Evolutionary conservation across 1,140 invertebrate species (phyloP), one percentile per base, ranked within the genome.

Genomic region (Gonatopus flavifemur): DNA sequence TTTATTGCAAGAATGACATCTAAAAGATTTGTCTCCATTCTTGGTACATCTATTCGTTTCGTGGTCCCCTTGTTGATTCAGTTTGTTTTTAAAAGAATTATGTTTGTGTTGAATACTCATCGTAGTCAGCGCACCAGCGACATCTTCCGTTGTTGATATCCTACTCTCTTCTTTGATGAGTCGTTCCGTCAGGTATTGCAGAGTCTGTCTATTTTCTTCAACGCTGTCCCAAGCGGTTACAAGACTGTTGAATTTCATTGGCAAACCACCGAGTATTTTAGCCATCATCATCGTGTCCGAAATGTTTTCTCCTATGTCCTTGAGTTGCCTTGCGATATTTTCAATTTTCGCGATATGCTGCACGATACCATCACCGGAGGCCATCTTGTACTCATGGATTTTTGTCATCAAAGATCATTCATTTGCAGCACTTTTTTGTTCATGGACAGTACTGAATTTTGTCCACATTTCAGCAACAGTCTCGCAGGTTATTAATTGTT

Each of bases 171-270:
- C n/a, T n/a, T n/a, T n/a, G n/a, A n/a, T n/a, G n/a, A n/a, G n/a
- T n/a, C n/a, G 15, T n/a, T 45, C 43, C 10, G 6, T 5, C 1
- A 45, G 30, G 7, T 45, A 33, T 4, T 45, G 10, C 7, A 45
- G 16, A 4, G 43, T 19, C 16, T 45, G 43, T 13, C 6, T 32
- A 3, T 45, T 31, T 28, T 45, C 13, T 15, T 3, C 3, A 3
- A 45, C 43, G 35, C 22, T 36, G 1, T 45, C 43, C 43, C 43
- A 45, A 8, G 31, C 43, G 5, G 40, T 43, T 28, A 28, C 3
- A 18, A 43, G 18, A 28, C 6, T 16, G 10, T 2, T 12, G 10
- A 13, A 45, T 24, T 45, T 45, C 8, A n/a, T n/a, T 21, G 31
- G 9, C 5, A 45, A 6, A 6, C 30, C 35, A 8, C 30, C 43